A percentile compares a stretch with the other conserved stretches of the same genome.
These are phyloP conservation scores for Hippocampus barbouri DNA, from an alignment of 2,113 vertebrate species.

Conservation along the genomic window DNA sequence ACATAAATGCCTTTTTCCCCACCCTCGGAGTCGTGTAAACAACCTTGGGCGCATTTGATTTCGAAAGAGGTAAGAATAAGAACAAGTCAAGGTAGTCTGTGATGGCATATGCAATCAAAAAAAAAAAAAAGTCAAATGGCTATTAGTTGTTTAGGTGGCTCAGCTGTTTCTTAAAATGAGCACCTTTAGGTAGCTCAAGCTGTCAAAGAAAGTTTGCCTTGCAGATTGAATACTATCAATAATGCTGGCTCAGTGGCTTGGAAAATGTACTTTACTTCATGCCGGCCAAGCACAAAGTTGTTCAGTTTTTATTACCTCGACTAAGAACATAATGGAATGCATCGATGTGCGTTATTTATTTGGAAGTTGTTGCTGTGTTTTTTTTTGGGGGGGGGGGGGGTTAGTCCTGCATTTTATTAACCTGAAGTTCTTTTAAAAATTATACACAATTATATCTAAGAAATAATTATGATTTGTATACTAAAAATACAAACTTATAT, in stretches of 20 bases:
- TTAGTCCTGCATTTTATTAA: not conserved
- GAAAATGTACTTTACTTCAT: not conserved
- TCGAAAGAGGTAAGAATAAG: not conserved
- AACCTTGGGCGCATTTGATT: not conserved
- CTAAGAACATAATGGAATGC: not conserved
- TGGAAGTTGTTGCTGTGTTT: not conserved
- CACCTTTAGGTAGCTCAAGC: not conserved
- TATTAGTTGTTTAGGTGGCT: not conserved
- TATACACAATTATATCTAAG: too few species aligned
- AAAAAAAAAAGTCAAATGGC: not conserved
- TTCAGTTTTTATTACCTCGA: not conserved
- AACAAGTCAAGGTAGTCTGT: not conserved
- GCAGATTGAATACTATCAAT: not conserved
- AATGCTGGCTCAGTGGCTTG: conserved; percentile 2
- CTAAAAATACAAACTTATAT: too few species aligned
- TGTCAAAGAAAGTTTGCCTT: not conserved
- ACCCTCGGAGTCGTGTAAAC: not conserved
- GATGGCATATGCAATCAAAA: not conserved
- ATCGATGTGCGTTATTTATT: not conserved
- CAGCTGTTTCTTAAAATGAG: not conserved
- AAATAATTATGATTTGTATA: too few species aligned
- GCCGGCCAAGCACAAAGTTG: not conserved
- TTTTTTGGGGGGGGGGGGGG: not conserved
- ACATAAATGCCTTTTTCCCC: not conserved
- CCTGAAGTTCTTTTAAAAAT: too few species aligned